A percentile compares a stretch with the other conserved stretches of the same genome.
These are phyloP conservation scores for Polydrusus tereticollis DNA, from an alignment of 2,888 invertebrate genomes.

Conservation along the genomic window DNA sequence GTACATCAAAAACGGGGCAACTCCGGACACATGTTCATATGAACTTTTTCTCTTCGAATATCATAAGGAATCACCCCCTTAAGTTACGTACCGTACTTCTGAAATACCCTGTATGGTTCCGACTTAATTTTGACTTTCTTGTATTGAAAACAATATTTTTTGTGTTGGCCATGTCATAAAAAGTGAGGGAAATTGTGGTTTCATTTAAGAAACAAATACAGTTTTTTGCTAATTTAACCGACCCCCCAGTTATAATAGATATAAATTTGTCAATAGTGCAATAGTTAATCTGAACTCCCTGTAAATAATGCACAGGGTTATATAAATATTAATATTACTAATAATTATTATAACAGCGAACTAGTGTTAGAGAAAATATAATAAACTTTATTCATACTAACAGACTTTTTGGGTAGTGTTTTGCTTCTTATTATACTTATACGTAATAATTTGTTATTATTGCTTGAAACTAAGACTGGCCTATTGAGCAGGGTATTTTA, in stretches of 20 bases:
- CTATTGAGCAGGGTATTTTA: conserved; percentile 30
- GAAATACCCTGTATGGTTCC: too few relatives aligned
- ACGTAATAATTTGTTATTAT: conserved; percentile 32
- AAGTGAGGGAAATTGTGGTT: too few relatives aligned
- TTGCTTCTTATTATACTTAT: conserved; percentile 42
- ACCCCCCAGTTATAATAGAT: not conserved
- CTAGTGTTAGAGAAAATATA: conserved; percentile 52
- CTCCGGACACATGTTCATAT: too few relatives aligned
- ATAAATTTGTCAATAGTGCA: not conserved
- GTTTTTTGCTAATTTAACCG: not conserved
- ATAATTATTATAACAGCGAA: conserved; percentile 61
- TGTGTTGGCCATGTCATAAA: too few relatives aligned
- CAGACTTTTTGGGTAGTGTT: conserved; percentile 51
- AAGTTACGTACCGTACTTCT: too few relatives aligned
- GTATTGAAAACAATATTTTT: too few relatives aligned
- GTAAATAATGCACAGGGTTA: conserved; percentile 63
- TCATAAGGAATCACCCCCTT: too few relatives aligned
- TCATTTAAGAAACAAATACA: too few relatives aligned
- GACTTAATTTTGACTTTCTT: too few relatives aligned
- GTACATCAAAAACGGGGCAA: too few relatives aligned
- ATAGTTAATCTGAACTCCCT: not conserved
- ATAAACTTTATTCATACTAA: conserved; percentile 23
- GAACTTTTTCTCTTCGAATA: too few relatives aligned
- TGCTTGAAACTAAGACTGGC: conserved; percentile 48
- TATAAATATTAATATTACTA: conserved; percentile 54